These are phyloP conservation scores for Xestia rhomboidea DNA, from an alignment of 2,888 invertebrate genomes.

Conservation along the genomic window DNA sequence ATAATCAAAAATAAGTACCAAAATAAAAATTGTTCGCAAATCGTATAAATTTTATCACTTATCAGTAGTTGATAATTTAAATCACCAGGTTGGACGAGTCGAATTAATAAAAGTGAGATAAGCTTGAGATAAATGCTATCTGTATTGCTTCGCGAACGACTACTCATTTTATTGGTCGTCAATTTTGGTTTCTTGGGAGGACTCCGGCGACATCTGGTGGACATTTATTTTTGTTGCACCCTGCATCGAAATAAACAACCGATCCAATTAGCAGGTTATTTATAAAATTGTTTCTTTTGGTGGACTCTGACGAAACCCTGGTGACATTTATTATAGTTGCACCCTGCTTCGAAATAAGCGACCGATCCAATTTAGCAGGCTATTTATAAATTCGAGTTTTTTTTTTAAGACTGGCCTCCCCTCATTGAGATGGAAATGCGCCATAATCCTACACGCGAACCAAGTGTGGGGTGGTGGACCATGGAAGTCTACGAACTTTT, in stretches of 20 bases:
- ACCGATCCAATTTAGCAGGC: background rate
- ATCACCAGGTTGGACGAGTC: slow-evolving; percentile 13
- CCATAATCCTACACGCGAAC: background rate
- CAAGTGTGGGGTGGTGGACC: background rate
- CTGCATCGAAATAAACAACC: background rate
- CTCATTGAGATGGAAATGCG: background rate
- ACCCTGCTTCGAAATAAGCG: background rate
- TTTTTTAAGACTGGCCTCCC: no score
- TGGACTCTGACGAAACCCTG: background rate
- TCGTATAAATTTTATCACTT: slow-evolving; percentile 55
- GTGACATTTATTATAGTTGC: background rate
- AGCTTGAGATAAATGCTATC: slow-evolving; percentile 60
- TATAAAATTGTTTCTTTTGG: background rate
- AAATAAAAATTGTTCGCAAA: slow-evolving; percentile 56
- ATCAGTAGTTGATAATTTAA: slow-evolving; percentile 68
- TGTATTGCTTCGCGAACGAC: slow-evolving; percentile 42
- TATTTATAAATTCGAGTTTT: background rate
- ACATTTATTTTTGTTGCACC: slow-evolving; percentile 25
- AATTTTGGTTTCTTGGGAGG: slow-evolving; percentile 42
- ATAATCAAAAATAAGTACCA: slow-evolving; percentile 63
- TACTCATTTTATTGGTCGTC: slow-evolving; percentile 55
- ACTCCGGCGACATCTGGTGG: background rate
- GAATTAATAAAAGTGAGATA: slow-evolving; percentile 43
- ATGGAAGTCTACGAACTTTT: background rate
- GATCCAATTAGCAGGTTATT: slow-evolving; percentile 7